These are phyloP conservation scores for Chelonus insularis DNA, from an alignment of 1,140 invertebrate species.

Conservation along the genomic window DNA sequence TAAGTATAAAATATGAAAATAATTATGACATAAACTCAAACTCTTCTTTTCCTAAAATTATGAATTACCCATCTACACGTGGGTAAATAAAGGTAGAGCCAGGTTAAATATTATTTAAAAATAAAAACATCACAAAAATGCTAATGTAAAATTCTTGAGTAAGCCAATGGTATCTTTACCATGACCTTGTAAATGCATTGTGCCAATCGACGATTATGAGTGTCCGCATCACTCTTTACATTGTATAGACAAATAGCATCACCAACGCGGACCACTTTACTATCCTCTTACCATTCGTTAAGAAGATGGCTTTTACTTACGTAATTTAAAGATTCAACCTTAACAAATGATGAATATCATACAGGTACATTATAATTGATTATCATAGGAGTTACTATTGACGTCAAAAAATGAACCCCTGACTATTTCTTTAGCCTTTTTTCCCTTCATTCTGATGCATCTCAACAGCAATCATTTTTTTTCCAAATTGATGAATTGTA, in stretches of 20 bases:
- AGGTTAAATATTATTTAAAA: slow-evolving; percentile 34
- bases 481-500: slow-evolving; percentile 9
- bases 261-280: slow-evolving; percentile 16
- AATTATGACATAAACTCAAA: background rate
- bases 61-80: slow-evolving; percentile 28
- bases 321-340: background rate
- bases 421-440: background rate
- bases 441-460: background rate
- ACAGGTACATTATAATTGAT: slow-evolving; percentile 16
- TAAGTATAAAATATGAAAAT: too few species aligned
- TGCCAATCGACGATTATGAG: slow-evolving; percentile 12
- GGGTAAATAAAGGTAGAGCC: slow-evolving; percentile 29
- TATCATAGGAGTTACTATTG: background rate
- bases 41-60: slow-evolving; percentile 2
- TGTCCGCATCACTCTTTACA: background rate
- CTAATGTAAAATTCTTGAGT: slow-evolving; percentile 19
- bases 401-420: slow-evolving; percentile 14
- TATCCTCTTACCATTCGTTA: slow-evolving; percentile 11
- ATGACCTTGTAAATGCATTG: slow-evolving; percentile 20
- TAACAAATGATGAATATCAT: too few species aligned
- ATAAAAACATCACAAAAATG: slow-evolving; percentile 28
- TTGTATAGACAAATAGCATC: background rate
- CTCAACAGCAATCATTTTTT: background rate
- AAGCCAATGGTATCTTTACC: slow-evolving; percentile 13
- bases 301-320: slow-evolving; percentile 8